Percentiles rank a stretch among this genome's conserved stretches.
phyloP scores from a whole-genome alignment of 2,888 invertebrate species.

The Diarsia rubi region DNA sequence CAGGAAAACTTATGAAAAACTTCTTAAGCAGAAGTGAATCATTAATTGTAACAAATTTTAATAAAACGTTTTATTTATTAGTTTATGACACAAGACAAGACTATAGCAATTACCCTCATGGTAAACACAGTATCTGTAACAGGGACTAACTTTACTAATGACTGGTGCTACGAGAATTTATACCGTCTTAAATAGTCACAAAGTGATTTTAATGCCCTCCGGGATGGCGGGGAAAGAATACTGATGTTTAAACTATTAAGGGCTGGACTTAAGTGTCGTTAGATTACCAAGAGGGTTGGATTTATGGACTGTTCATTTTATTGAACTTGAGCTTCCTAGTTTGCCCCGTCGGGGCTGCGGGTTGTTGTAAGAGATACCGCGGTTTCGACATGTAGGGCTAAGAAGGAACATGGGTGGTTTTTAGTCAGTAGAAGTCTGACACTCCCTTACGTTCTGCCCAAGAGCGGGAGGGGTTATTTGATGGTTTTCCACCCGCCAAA shows the following conservation, averaged over 20 bases:
- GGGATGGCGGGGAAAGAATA: slow-evolving; percentile 59
- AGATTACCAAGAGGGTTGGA: slow-evolving; percentile 30
- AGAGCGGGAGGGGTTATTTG: too few relatives aligned
- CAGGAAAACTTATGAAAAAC: not conserved
- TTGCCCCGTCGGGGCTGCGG: too few relatives aligned
- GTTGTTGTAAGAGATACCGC: too few relatives aligned
- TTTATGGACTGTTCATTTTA: slow-evolving; percentile 34
- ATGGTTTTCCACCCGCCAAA: too few relatives aligned
- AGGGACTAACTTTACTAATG: slow-evolving; percentile 43
- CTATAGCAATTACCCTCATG: slow-evolving; percentile 1
- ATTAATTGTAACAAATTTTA: not conserved
- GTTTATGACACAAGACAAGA: not conserved
- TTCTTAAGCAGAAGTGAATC: not conserved
- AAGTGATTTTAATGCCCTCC: slow-evolving; percentile 65
- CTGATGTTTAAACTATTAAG: slow-evolving; percentile 63
- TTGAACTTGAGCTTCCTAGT: not conserved
- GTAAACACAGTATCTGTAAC: slow-evolving; percentile 17
- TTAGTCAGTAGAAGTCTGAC: too few relatives aligned
- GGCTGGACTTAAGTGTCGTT: slow-evolving; percentile 42
- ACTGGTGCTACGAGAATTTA: slow-evolving; percentile 51
- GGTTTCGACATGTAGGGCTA: too few relatives aligned
- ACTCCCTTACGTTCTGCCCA: too few relatives aligned
- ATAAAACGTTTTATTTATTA: not conserved
- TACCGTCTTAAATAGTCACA: slow-evolving; percentile 58
- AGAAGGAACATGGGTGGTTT: too few relatives aligned